phyloP scores from a whole-genome alignment of 2,113 vertebrate genomes.

The Callospermophilus lateralis region DNA sequence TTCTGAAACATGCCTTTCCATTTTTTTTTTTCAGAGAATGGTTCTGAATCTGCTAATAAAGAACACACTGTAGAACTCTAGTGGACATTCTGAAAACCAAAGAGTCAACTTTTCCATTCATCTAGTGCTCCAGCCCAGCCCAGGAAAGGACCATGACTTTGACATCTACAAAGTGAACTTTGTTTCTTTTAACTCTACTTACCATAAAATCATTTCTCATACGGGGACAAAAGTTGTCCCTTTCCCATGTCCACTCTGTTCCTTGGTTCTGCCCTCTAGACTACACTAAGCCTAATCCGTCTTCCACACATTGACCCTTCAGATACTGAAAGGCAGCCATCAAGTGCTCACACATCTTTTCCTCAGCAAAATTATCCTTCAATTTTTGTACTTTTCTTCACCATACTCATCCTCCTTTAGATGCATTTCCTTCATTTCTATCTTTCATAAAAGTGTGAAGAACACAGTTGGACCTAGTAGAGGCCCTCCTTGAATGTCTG shows the following conservation, averaged over 20 bases:
- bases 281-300: not conserved
- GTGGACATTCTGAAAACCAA: not conserved
- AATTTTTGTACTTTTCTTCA: not conserved
- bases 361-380: not conserved
- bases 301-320: not conserved
- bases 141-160: not conserved
- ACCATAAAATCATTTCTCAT: not conserved
- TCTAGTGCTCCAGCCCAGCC: not conserved
- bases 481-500: not conserved
- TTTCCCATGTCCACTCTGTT: not conserved
- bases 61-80: not conserved
- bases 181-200: not conserved
- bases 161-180: not conserved
- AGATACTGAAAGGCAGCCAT: not conserved
- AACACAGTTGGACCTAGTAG: not conserved
- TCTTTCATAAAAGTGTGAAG: not conserved
- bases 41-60: not conserved
- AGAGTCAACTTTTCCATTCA: not conserved
- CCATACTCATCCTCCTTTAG: not conserved
- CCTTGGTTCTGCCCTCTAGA: not conserved
- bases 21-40: not conserved
- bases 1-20: not conserved
- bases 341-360: not conserved
- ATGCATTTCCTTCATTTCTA: not conserved
- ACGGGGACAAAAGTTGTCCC: not conserved